Base-by-base conservation (phyloP, 1,140 invertebrate species). In the Ladona fulva region DNA sequence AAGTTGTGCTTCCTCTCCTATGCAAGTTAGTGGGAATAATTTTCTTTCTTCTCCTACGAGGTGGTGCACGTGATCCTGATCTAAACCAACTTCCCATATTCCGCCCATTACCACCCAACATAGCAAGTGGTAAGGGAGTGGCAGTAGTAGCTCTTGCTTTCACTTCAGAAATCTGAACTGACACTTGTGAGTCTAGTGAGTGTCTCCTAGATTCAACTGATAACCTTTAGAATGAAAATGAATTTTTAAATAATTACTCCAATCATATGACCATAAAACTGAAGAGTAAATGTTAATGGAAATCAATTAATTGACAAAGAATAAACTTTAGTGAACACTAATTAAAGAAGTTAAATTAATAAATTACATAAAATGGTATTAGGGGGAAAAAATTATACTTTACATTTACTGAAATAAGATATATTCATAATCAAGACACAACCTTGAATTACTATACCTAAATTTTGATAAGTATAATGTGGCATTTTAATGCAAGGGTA, bases 151-250 rank as follows among this genome's bases (percentile, higher is more conserved):
- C 88, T 81, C 92, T 93, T 19, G 92, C 91, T 81, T 92, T 93
- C 84, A 94, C 87, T 85, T 94, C 92, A 0, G 92, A 90, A 74
- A 93, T 92, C 85, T 94, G 92, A 0, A 95, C 90, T 0, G 93
- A 95, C 29, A 93, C 88, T 81, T 95, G 93, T 73, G 94, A 95
- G 82, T 96, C 94, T 7, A 94, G 87, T 0, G 94, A 95, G 83
- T 95, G 94, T 59, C 93, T 86, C 25, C 93, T 86, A 0, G 92
- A 94, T 83, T 94, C 93, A 1, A 95, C 92, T 0, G 93, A 94
- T 0, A 94, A 91, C 81, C 92, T 91, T 66, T 6, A 37, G 52
- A 66, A 66, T 3, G 12, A 66, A 66, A 66, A 66, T 16, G 22
- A 52, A 77, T 25, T 24, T 78, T 25, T 66, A 25, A 42, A 78